A percentile compares a stretch with the other conserved stretches of the same genome.
Conservation (phyloP, 1,140 invertebrate genomes). For the Solenopsis invicta region DNA sequence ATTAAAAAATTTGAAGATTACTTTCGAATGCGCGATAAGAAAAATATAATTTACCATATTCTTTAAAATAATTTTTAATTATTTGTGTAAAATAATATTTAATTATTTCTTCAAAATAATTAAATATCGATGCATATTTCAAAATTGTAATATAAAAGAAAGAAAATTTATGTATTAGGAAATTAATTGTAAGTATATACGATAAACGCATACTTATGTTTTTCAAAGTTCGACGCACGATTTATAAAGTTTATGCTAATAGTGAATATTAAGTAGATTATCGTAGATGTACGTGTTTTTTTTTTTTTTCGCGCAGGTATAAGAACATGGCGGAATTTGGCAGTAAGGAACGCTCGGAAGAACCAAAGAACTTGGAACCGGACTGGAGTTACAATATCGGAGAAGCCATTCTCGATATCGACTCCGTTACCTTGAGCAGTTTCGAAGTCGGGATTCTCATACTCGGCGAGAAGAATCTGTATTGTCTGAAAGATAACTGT, state of each 20-base stretch:
- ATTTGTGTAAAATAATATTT: background rate
- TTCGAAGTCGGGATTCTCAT: constrained; percentile 89
- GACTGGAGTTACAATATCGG: constrained; percentile 94
- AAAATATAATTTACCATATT: background rate
- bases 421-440: constrained; percentile 87
- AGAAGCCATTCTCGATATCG: constrained; percentile 91
- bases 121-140: background rate
- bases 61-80: background rate
- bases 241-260: background rate
- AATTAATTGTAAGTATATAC: background rate
- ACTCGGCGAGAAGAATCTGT: constrained; percentile 92
- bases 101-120: background rate
- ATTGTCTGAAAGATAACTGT: constrained; percentile 92
- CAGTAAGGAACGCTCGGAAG: constrained; percentile 80
- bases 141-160: constrained; percentile 8
- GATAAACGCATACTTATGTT: background rate
- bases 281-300: background rate
- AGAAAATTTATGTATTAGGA: background rate
- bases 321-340: constrained; percentile 89
- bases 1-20: background rate
- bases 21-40: background rate
- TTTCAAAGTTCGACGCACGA: background rate
- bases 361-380: constrained; percentile 85
- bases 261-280: background rate
- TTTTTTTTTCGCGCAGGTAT: constrained; percentile 86